phyloP scores from a whole-genome alignment of 2,797 vertebrate species.

The Halcyon leucocephala region DNA sequence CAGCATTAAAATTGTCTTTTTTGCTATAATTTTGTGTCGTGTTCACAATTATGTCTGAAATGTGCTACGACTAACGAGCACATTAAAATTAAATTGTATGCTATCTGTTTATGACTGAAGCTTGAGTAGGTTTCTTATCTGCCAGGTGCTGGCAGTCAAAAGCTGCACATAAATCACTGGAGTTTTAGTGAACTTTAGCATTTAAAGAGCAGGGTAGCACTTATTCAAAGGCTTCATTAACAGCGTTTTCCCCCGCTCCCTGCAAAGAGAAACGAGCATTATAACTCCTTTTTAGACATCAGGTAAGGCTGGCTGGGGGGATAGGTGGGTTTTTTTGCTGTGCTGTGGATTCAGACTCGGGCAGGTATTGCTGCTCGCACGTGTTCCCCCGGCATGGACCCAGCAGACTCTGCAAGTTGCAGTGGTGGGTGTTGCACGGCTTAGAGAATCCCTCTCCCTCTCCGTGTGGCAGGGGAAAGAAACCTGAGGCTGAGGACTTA shows the following conservation, averaged over 20 bases:
- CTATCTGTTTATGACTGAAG: slow-evolving; percentile 87
- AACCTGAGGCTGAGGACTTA: neutral
- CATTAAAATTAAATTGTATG: slow-evolving; percentile 85
- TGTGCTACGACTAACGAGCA: slow-evolving; percentile 83
- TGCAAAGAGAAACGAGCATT: slow-evolving; percentile 73
- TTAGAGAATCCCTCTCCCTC: neutral
- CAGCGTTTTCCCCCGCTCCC: neutral
- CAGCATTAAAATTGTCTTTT: slow-evolving; percentile 98
- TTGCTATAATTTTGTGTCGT: slow-evolving; percentile 92
- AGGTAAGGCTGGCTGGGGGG: slow-evolving; percentile 26
- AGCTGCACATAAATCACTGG: slow-evolving; percentile 79
- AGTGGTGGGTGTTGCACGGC: neutral
- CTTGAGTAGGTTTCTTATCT: slow-evolving; percentile 87
- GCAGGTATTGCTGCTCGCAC: neutral
- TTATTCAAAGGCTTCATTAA: slow-evolving; percentile 64
- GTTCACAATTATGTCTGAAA: slow-evolving; percentile 86
- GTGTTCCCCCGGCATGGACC: neutral
- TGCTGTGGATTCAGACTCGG: neutral
- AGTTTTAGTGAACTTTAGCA: slow-evolving; percentile 81
- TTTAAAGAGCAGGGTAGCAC: slow-evolving; percentile 73
- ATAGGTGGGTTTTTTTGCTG: neutral
- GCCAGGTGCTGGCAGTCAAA: slow-evolving; percentile 86
- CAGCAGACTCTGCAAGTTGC: neutral
- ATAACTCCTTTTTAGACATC: slow-evolving; percentile 63
- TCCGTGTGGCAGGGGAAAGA: neutral